Base-by-base conservation (phyloP, 2,888 invertebrate species). In the Stratiomys singularior region DNA sequence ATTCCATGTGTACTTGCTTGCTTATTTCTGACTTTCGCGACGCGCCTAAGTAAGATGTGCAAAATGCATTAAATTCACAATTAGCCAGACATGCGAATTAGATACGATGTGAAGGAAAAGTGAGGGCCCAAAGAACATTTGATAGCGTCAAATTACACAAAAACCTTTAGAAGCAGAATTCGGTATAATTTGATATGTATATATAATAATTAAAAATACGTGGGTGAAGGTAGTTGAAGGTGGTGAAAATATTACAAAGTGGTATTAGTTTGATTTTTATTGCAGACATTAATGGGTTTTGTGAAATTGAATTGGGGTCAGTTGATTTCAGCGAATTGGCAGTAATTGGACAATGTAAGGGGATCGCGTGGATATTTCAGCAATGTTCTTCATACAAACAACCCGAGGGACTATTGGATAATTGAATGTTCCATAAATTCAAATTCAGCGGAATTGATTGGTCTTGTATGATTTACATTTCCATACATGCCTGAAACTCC, bases 61-160 rank as follows among this genome's bases (percentile, higher is more conserved):
- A 60, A 21, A 60, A 23, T 60, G 2, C 25, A 60, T 25, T 60
- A 25, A 60, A 25, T 11, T 25, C 21, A 23, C 60, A 60, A 60
- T 60, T 60, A 60, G 23, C 60, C 60, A 60, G 60, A 1, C 60
- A 52, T 52, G 52, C 18, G 15, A 52, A 52, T 52, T 52, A 9
- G 15, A 52, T 13, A 52, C 15, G 52, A 4, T 15, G 4, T 13
- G 52, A 52, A 4, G 52, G 18, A 52, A 52, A 13, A 13, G 15
- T 13, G 52, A 52, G 52, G 37, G 15, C 3, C 15, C 52, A n/a
- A 52, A 52, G 15, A 52, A 18, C 15, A 13, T 4, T 52, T 18
- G 52, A 13, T 13, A 15, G 52, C 52, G 52, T 52, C 52, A 52
- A 52, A 13, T 52, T 52, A 52, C 52, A 52, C 52, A 18, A 52